Base-by-base conservation (phyloP, 2,113 vertebrate species). In the Zingel zingel region DNA sequence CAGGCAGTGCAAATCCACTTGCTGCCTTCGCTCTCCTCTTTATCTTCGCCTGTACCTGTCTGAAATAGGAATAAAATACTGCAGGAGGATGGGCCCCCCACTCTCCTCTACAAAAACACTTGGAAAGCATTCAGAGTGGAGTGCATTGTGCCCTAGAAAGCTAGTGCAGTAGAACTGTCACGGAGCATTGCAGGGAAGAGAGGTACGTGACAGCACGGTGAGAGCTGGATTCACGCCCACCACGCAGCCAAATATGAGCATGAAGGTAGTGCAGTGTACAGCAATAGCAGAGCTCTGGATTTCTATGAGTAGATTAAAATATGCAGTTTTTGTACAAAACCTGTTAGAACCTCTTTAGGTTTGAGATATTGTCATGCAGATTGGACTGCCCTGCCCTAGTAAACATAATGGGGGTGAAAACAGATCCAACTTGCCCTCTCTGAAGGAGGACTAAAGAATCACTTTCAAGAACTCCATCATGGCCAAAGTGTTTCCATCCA, bases 121-220 rank as follows among this genome's bases (percentile, higher is more conserved):
- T 93, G 92, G 88, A 92, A 85, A 81, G 82, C 67, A 81, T 85
- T 88, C 90, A 92, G 83, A 80, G 76, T 63, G 16, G 74, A 89
- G 71, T 23, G 74, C 85, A 83, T 74, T 58, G 50, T 87, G 91
- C 77, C 91, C 89, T 84, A 91, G 86, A 94, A 93, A 93, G 85
- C 85, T 71, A 82, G 84, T 88, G 93, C 91, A 87, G 91, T 88
- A 85, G 82, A 90, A 84, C 89, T 91, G 92, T 92, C 92, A 92
- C 86, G 79, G 88, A 92, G 90, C 87, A 86, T 83, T 92, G 91
- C 91, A 88, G 90, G 70, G 74, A 79, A 79, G 86, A 87, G 88
- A 84, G 82, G 74, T 75, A 77, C 67, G 85, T 89, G 91, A 87
- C 82, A 79, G 84, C 66, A 83, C 2, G 57, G 74, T 57, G 70